Percentiles rank a stretch among this genome's conserved stretches.
Evolutionary conservation across 2,113 vertebrate species (phyloP).

Genomic region (Microcebus ravelobensis): DNA sequence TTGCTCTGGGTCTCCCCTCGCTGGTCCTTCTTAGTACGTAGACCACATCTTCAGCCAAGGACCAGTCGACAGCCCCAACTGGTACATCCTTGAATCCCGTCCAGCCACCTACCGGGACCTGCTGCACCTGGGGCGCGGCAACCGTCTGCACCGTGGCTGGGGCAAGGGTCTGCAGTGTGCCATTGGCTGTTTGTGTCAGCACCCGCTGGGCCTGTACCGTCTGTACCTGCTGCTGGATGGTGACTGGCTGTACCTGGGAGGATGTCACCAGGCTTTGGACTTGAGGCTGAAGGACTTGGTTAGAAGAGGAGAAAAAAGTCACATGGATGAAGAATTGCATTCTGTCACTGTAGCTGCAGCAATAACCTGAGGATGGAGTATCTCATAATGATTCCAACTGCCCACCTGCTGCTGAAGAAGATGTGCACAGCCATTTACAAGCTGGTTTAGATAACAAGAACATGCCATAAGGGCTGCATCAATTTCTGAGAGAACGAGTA

Average conservation of each 20-base stretch:
- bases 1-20: neutral
- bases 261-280: conserved; percentile 96
- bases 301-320: conserved; percentile 55
- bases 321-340: neutral
- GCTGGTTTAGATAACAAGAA: conserved; percentile 17
- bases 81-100: neutral
- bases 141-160: conserved; percentile 94
- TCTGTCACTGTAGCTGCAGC: neutral
- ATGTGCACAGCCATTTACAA: neutral
- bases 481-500: conserved; percentile 12
- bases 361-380: neutral
- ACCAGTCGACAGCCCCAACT: accelerated
- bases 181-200: conserved; percentile 90
- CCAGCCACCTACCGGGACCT: conserved; percentile 87
- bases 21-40: neutral
- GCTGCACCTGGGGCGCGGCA: conserved; percentile 94
- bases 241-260: conserved; percentile 92
- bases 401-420: conserved; percentile 32
- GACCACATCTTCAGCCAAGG: neutral
- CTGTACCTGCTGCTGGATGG: conserved; percentile 96
- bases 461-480: neutral
- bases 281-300: conserved; percentile 95
- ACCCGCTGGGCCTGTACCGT: conserved; percentile 89
- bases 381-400: neutral
- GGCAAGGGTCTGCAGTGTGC: conserved; percentile 93